These are phyloP conservation scores for Macaria notata DNA, from an alignment of 2,888 invertebrate genomes.

Conservation along the genomic window DNA sequence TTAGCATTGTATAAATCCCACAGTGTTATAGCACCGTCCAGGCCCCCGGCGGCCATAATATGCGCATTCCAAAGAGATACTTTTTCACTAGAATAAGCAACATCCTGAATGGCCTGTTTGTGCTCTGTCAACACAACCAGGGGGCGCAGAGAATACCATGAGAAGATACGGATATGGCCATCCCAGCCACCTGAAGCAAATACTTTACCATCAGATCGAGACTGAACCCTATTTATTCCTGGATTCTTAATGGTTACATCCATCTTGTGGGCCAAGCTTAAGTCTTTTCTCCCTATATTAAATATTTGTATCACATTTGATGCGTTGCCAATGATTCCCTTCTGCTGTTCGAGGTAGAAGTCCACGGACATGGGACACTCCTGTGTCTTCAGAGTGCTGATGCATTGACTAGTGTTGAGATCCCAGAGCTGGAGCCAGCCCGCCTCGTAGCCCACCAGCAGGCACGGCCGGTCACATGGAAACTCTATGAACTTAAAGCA, in stretches of 20 bases:
- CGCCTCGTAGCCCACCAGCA: constrained; percentile 88
- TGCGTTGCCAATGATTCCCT: constrained; percentile 86
- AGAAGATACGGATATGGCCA: constrained; percentile 87
- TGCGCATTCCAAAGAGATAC: constrained; percentile 87
- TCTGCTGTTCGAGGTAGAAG: constrained; percentile 84
- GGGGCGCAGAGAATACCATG: constrained; percentile 88
- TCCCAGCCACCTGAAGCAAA: constrained; percentile 90
- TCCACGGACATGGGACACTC: constrained; percentile 88
- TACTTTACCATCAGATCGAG: constrained; percentile 87
- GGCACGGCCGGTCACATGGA: constrained; percentile 71
- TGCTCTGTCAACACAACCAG: constrained; percentile 89
- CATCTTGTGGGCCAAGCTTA: constrained; percentile 80
- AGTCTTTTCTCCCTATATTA: constrained; percentile 79
- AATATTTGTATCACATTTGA: constrained; percentile 84
- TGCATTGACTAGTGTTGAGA: constrained; percentile 81
- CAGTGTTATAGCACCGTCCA: constrained; percentile 89
- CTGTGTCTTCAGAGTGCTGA: constrained; percentile 81
- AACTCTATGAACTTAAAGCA: constrained; percentile 80
- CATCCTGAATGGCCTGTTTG: constrained; percentile 86
- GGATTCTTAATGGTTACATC: constrained; percentile 87
- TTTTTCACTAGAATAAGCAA: constrained; percentile 85
- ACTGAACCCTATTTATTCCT: constrained; percentile 86
- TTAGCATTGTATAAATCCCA: constrained; percentile 89
- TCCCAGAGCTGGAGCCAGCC: constrained; percentile 89
- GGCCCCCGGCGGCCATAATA: constrained; percentile 89